Evolutionary conservation across 2,113 vertebrate species (phyloP).

Genomic region (Calidris pugnax): DNA sequence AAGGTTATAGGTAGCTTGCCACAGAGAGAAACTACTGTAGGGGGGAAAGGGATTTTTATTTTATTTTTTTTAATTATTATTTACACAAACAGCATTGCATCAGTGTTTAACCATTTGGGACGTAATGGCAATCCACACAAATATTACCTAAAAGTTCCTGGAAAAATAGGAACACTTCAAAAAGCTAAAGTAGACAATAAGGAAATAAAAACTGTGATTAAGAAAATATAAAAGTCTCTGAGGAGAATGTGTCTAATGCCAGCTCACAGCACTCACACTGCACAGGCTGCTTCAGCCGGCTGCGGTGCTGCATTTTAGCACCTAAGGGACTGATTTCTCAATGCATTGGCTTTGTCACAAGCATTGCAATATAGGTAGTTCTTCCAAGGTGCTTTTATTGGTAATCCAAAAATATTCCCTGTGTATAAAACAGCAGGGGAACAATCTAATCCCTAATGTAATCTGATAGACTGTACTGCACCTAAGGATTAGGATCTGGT

Average conservation of each 20-base stretch:
- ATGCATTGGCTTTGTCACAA: accelerated
- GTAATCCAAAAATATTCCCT: background rate
- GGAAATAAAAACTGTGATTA: background rate
- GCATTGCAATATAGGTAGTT: background rate
- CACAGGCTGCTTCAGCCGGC: background rate
- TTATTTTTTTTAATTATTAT: background rate
- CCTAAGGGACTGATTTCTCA: background rate
- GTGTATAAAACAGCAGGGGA: background rate
- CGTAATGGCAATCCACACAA: background rate
- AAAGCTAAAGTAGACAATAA: background rate
- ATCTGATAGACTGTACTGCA: background rate
- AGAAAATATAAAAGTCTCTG: background rate
- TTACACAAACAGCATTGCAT: background rate
- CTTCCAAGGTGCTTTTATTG: background rate
- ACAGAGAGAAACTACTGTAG: background rate
- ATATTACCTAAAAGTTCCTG: background rate
- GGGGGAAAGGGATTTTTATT: accelerated
- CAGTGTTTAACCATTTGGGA: background rate
- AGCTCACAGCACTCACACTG: background rate
- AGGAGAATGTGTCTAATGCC: background rate
- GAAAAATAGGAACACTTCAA: background rate
- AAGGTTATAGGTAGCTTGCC: background rate
- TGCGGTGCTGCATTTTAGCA: background rate
- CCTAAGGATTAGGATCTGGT: background rate
- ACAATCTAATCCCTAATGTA: background rate